Evolutionary conservation across 1,140 invertebrate genomes (phyloP), one percentile per base, ranked within the genome.

Genomic region (Scaptomyza graminum): DNA sequence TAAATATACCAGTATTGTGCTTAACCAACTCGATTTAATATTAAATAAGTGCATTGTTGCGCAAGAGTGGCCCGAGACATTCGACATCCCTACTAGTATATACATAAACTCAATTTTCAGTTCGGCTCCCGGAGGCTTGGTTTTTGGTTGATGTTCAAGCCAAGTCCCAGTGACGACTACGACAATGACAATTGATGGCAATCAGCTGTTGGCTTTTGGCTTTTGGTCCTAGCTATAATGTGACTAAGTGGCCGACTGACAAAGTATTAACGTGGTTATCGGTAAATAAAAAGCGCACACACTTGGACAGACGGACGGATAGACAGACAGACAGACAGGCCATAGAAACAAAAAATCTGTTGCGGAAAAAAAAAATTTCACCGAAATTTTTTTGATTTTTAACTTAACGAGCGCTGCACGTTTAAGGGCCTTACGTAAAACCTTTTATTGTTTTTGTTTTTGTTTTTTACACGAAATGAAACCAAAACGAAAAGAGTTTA

Each of bases 341-440:
- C 18, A 22, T 22, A 39, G 16, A 55, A 54, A 39, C 12, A 55
- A 54, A 54, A 16, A 55, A 55, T 41, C 34, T 41, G 52, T 55
- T n/a, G 52, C n/a, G 34, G 51, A 41, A 39, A 22, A 44, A 56
- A 41, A 57, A 57, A 62, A 62, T 62, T 62, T 62, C 57, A 60
- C 57, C 46, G 55, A 25, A 25, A 62, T 51, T 47, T 44, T 64
- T 41, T 65, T 60, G 61, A 61, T 75, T 22, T 22, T 49, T 44
- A 75, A 72, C 63, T 79, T 84, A 70, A 84, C 76, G 81, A 85
- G 59, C 81, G 76, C 81, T 84, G 81, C 81, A 85, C 81, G 81
- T 84, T 84, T 76, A 84, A 84, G 81, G 81, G 81, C 81, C 81
- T 84, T 84, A 84, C 81, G 81, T 84, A 84, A 84, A 84, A 56